Base-by-base conservation (phyloP, 1,140 invertebrate species). In the Drosophila teissieri region DNA sequence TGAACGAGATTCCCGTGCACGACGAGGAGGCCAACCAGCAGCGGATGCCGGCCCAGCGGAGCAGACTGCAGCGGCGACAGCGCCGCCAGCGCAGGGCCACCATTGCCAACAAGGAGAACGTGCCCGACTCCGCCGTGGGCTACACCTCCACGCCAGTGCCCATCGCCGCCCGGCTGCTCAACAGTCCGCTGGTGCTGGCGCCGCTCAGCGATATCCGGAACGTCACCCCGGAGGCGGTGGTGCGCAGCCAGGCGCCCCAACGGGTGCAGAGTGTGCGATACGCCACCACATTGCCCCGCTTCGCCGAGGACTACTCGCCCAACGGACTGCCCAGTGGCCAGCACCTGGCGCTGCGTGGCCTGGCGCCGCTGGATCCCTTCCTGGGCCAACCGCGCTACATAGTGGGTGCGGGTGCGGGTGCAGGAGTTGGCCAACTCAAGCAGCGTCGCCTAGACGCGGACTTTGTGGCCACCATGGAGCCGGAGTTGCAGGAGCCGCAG, bases 131-230 rank as follows among this genome's bases (percentile, higher is more conserved):
- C 60, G 46, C 24, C 60, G 46, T 49, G 46, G 46, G 69, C 36
- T 84, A 73, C 40, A 79, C 85, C 12, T 91, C 90, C n/a, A 91
- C 90, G 15, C 90, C 90, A 0, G 80, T 90, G 82, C 72, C 85
- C 7, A 34, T 60, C 17, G 5, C 52, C 0, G 5, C 52, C 0
- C 27, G 80, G n/a, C 51, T 58, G 53, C 68, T 80, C 11, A 91
- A 91, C 42, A 91, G 90, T 61, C 90, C 90, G 0, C 22, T 91
- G 44, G 83, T 91, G 2, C 36, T 91, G 76, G 78, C 90, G 1
- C 90, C 90, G 3, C 67, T 91, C 4, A 80, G 75, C 54, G 90
- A 91, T n/a, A 90, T 91, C 40, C 82, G 76, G 8, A 91, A 91
- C 34, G 57, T 91, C 0, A 91, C 90, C 27, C 90, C 90, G 1